Evolutionary conservation across 2,888 invertebrate genomes (phyloP).

Genomic region (Achlya flavicornis): DNA sequence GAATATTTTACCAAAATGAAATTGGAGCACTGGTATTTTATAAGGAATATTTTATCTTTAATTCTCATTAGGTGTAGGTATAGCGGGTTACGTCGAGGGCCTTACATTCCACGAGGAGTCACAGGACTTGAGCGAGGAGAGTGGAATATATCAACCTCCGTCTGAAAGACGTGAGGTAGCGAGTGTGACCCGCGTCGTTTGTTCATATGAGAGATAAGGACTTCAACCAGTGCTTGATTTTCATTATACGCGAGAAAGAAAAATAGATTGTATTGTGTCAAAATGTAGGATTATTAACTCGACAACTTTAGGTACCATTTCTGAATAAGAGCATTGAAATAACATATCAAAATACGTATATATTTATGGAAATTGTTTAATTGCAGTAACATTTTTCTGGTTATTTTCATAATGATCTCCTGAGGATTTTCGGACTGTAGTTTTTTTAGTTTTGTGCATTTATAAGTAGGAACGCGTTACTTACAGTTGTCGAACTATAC

Average conservation of each 20-base stretch:
- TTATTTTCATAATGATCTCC: slow-evolving; percentile 2
- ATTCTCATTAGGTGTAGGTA: slow-evolving; percentile 15
- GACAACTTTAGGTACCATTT: slow-evolving; percentile 8
- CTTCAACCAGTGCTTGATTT: slow-evolving; percentile 10
- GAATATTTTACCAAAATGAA: slow-evolving; percentile 2
- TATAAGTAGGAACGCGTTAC: slow-evolving; percentile 7
- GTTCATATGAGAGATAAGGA: slow-evolving; percentile 14
- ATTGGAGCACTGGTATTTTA: slow-evolving; percentile 13
- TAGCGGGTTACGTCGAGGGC: slow-evolving; percentile 12
- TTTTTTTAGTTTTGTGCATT: neutral
- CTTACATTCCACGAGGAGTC: slow-evolving; percentile 11
- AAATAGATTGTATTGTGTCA: slow-evolving; percentile 33
- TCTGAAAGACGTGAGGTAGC: neutral
- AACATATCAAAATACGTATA: slow-evolving; percentile 7
- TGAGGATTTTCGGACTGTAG: neutral
- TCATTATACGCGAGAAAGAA: slow-evolving; percentile 9
- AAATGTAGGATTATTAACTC: slow-evolving; percentile 25
- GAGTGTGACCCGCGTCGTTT: slow-evolving; percentile 7
- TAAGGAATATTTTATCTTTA: slow-evolving; percentile 11
- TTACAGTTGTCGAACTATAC: slow-evolving; percentile 17
- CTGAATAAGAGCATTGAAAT: neutral
- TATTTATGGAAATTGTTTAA: neutral
- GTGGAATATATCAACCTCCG: neutral
- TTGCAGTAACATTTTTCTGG: neutral
- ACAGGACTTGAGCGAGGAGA: slow-evolving; percentile 9